These are phyloP conservation scores for Volucella bombylans DNA, from an alignment of 2,888 invertebrate species.

Conservation along the genomic window DNA sequence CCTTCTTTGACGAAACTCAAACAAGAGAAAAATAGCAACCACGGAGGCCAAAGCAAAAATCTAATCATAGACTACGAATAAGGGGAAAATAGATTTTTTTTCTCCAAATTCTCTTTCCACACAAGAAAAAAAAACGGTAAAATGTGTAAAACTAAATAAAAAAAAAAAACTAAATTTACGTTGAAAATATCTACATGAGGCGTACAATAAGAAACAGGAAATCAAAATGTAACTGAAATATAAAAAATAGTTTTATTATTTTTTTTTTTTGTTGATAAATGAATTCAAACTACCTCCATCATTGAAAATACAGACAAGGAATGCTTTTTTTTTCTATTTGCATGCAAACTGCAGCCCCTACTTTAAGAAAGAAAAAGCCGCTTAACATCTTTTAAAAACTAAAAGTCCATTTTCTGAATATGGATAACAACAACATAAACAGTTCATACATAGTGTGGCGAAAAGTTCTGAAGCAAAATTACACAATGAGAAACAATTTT, in stretches of 20 bases:
- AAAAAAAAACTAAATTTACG: conserved; percentile 39
- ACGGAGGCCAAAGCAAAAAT: background rate
- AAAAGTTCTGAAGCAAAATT: conserved; percentile 51
- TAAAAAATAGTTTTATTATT: conserved; percentile 23
- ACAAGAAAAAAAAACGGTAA: conserved; percentile 18
- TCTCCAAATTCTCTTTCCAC: conserved; percentile 20
- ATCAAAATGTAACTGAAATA: conserved; percentile 78
- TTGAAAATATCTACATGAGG: conserved; percentile 55
- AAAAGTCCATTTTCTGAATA: conserved; percentile 16
- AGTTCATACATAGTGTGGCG: conserved; percentile 46
- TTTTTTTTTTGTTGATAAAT: conserved; percentile 27
- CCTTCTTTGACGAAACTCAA: too few relatives aligned
- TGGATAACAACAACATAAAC: conserved; percentile 15
- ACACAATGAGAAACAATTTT: background rate
- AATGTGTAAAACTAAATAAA: conserved; percentile 32
- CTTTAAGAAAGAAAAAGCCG: conserved; percentile 12
- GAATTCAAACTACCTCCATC: conserved; percentile 52
- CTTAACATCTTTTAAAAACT: conserved; percentile 21
- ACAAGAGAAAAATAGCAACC: background rate
- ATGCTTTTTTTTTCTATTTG: background rate
- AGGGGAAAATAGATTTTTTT: background rate
- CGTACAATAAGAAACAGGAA: conserved; percentile 77
- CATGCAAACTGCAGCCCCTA: conserved; percentile 50
- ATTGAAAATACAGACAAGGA: conserved; percentile 27
- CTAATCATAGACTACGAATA: background rate